Base-by-base conservation (phyloP, 2,113 vertebrate species). In the Phaetusa simplex region DNA sequence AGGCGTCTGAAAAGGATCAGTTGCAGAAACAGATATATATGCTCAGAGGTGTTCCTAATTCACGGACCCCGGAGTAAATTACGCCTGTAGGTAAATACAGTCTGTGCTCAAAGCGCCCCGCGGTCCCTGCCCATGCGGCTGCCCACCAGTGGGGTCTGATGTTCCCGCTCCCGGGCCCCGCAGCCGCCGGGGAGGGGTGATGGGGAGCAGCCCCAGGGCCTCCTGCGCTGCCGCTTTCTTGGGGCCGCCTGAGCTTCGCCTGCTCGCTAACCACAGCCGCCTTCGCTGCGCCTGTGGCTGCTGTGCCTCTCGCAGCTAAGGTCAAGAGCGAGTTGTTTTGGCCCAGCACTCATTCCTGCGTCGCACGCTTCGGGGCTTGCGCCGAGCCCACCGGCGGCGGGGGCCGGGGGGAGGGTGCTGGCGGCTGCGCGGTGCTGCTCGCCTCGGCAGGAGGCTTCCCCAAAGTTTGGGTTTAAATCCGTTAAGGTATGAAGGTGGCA, bases 31-130 rank as follows among this genome's bases (percentile, higher is more conserved):
- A 92, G 52, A 32, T 78, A 26, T 5, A 7, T 14, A 14, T 32
- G 16, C 52, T 91, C 49, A 70, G 76, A 69, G 65, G 42, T 4
- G 3, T 65, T 89, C 22, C 12, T 64, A 19, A n/a, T 49, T 93
- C 77, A 29, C 15, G 26, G 59, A 9, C 50, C 74, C 38, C n/a
- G 86, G 12, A 36, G 43, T 81, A 22, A 74, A 1, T 1, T 34
- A 14, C 14, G 6, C 8, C 15, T 11, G 15, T 14, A 18, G 0
- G 0, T 81, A 55, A 77, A 59, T 40, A 30, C 70, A 62, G 18
- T 4, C 14, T 3, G 0, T 61, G 40, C 61, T 81, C 18, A 36
- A 6, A 36, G 36, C 3, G 1, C 55, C 38, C 52, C 1, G 1
- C 4, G 10, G 49, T 34, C 70, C 45, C 53, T 62, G 32, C 43